These are phyloP conservation scores for Cygnus buccinator DNA, from an alignment of 2,113 vertebrate genomes.

Conservation along the genomic window DNA sequence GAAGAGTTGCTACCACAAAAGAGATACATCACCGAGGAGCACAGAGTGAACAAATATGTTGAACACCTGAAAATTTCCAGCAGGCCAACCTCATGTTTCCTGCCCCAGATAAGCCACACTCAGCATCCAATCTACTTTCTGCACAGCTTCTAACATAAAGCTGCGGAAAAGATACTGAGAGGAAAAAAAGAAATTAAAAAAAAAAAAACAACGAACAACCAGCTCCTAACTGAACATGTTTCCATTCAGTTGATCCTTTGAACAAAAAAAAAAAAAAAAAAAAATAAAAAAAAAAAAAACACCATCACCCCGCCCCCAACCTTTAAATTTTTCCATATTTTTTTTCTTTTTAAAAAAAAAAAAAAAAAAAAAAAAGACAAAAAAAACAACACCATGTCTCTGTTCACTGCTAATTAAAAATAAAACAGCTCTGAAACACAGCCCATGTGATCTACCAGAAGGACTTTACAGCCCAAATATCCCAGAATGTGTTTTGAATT, in stretches of 20 bases:
- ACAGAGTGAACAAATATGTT: not conserved
- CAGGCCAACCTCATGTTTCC: not conserved
- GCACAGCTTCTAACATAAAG: not conserved
- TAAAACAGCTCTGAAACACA: not conserved
- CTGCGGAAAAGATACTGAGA: not conserved
- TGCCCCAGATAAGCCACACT: rapidly evolving
- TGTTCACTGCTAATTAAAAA: not conserved
- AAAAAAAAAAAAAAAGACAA: no score
- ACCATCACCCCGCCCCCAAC: no score
- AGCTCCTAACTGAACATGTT: not conserved
- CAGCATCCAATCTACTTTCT: not conserved
- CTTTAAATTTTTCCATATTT: no score
- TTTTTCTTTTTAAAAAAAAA: no score
- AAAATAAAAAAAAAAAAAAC: not conserved
- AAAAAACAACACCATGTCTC: not conserved
- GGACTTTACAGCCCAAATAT: not conserved
- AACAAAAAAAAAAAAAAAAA: not conserved
- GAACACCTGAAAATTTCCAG: slow-evolving; percentile 4
- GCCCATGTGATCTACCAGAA: not conserved
- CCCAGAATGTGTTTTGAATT: not conserved
- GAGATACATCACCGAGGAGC: not conserved
- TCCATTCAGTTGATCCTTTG: not conserved
- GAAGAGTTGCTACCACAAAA: not conserved
- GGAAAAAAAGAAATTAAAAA: not conserved
- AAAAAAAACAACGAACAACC: not conserved